Base-by-base conservation (phyloP, 2,888 invertebrate species). In the Vesta saturnalis region DNA sequence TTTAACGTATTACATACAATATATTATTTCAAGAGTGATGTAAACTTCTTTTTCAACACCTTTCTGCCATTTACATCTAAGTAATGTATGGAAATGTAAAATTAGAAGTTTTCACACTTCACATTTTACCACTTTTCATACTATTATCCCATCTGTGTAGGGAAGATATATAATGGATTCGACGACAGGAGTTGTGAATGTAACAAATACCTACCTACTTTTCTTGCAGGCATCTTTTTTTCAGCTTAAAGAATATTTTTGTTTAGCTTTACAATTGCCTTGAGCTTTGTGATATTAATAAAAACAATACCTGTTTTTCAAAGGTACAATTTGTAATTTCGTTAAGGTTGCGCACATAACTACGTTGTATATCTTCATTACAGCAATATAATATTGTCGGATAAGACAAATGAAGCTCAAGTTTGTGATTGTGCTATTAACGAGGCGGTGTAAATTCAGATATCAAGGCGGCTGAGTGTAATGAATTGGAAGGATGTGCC, bases 401-500 rank as follows among this genome's bases (percentile, higher is more conserved):
- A 58, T 23, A 56, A 64, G 64, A 64, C 57, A 64, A 64, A 64
- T 64, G 52, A 52, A 58, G 52, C 19, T 22, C 47, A 35, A 14
- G 30, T 56, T 57, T 52, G 64, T 22, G 64, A 64, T 64, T 64
- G 64, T 64, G 52, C 52, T 58, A 35, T 57, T 58, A 64, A 64
- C 64, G 58, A 58, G 64, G 57, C 57, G 52, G 58, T 58, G 64
- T 64, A 64, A 64, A 64, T 64, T 57, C 57, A 58, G 64, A 64
- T 64, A 64, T 64, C 64, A 64, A 64, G 64, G 57, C 64, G 64
- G 58, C 57, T 58, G 35, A 39, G 47, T 35, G 64, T 64, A 64
- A 64, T 64, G 64, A 64, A 64, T 64, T 64, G 64, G 64, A 64
- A 64, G 64, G 64, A 64, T 64, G 64, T 64, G 64, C 64, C 64